Evolutionary conservation across 2,113 vertebrate genomes (phyloP), one percentile per base, ranked within the genome.

Genomic region (Rhinopithecus roxellana): DNA sequence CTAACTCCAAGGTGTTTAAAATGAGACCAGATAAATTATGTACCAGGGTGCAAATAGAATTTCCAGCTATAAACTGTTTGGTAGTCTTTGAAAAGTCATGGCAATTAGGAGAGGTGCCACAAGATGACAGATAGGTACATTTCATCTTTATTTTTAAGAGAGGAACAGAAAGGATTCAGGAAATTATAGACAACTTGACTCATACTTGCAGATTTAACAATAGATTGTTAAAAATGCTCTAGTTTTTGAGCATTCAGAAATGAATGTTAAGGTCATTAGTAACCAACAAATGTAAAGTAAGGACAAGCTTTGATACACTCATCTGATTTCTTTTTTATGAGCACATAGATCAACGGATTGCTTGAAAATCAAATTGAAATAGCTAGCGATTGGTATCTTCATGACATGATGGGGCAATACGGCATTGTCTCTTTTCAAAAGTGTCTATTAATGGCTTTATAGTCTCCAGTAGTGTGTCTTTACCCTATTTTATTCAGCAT

Each of bases 101-200:
- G 23, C 14, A 64, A 69, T 82, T 57, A 55, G 35, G 45, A 87
- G 57, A n/a, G 9, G 23, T 57, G 80, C 38, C 35, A 57, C 4
- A 35, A 61, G 78, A 55, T 9, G 38, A 89, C 32, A 67, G 70
- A 20, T 89, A 25, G 57, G 45, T 77, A 45, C 74, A 48, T 92
- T 70, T 88, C 32, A 45, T 45, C 12, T 85, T 79, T 93, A 77
- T 45, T 88, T 82, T 83, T 93, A 89, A 93, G n/a, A 74, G 30
- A 30, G 52, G 18, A 90, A 78, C 10, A 78, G 57, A 6, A 12
- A 38, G 7, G 67, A 64, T 38, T 72, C 22, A 67, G 57, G 48
- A 95, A 95, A 92, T n/a, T 75, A 67, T 13, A 74, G 61, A 64
- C 61, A 64, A 64, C 5, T 64, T 59, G 50, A 88, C 45, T 64